Base-by-base conservation (phyloP, 1,140 invertebrate species). In the Cecropterus lyciades region DNA sequence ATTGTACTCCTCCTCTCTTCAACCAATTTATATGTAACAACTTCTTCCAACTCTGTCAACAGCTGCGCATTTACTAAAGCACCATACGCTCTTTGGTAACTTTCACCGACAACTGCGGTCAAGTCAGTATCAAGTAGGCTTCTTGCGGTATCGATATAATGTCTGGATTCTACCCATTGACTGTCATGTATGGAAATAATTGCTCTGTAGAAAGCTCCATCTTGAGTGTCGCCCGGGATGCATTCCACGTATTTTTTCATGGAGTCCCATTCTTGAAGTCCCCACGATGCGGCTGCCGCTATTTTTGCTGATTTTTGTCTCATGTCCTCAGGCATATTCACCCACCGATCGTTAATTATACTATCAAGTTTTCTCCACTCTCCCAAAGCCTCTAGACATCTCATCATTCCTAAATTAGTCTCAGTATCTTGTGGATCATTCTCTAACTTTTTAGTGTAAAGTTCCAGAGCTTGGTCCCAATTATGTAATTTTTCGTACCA, bases 401-500 rank as follows among this genome's bases (percentile, higher is more conserved):
- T 94, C 98, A 99, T 99, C 84, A 98, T 96, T 0, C 99, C 99
- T 4, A 99, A 86, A 16, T 95, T 95, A 0, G 98, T 94, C 45
- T 98, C 97, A 0, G 96, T 87, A 82, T 99, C 96, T 15, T 93
- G 84, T 0, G 92, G 84, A 77, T 96, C 93, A 13, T 94, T 93
- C 27, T 94, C 89, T 14, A 97, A 80, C 72, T 95, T 94, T 46
- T 95, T 94, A 62, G 95, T 93, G 80, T 99, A 99, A 0, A 98
- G 94, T 65, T 95, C 93, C 46, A 99, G 92, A 0, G 99, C 99
- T 85, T 98, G 97, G 68, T 99, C 98, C 99, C 99, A 99, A 80
- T 99, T 98, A 82, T 99, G 98, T 0, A 99, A 92, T 83, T 99
- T 99, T 87, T 99, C 99, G 85, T 99, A 99, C 99, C 99, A 99